phyloP scores from a whole-genome alignment of 2,888 invertebrate species.

The Cremastinae sp. region DNA sequence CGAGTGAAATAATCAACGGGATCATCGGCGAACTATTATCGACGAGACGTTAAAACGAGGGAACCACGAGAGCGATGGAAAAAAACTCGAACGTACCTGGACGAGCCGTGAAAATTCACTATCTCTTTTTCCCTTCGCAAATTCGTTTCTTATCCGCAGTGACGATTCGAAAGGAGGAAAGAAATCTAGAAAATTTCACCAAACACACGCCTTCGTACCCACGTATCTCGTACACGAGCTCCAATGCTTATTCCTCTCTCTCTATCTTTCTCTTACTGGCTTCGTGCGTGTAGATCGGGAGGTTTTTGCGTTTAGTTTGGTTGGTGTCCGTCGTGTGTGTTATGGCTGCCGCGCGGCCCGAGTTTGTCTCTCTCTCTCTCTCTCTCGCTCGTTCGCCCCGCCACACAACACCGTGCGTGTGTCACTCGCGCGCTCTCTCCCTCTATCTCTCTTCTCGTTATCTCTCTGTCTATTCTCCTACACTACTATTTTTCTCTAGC shows the following conservation, averaged over 20 bases:
- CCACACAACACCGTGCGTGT: slow-evolving; percentile 33
- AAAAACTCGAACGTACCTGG: slow-evolving; percentile 35
- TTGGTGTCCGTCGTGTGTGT: slow-evolving; percentile 70
- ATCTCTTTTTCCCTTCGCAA: slow-evolving; percentile 23
- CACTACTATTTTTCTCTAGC: slow-evolving; percentile 29
- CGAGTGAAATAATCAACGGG: slow-evolving; percentile 12
- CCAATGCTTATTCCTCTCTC: slow-evolving; percentile 67
- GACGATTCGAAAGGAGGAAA: slow-evolving; percentile 15
- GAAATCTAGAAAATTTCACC: slow-evolving; percentile 63
- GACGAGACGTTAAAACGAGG: slow-evolving; percentile 14
- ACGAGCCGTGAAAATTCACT: slow-evolving; percentile 32
- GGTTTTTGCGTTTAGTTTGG: slow-evolving; percentile 71
- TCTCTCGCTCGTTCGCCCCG: slow-evolving; percentile 28
- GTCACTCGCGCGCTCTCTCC: slow-evolving; percentile 46
- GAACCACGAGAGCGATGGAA: slow-evolving; percentile 8
- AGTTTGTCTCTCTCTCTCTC: slow-evolving; percentile 37
- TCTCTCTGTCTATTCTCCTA: slow-evolving; percentile 33
- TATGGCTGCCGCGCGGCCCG: slow-evolving; percentile 74
- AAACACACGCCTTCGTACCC: slow-evolving; percentile 75
- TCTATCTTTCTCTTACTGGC: slow-evolving; percentile 65
- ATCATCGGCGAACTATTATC: not conserved
- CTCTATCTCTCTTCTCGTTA: slow-evolving; percentile 39
- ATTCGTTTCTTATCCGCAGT: slow-evolving; percentile 7
- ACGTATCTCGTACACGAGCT: slow-evolving; percentile 68
- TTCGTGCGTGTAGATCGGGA: slow-evolving; percentile 47